Percentiles rank a stretch among this genome's conserved stretches.
Conservation (phyloP, 2,888 invertebrate genomes). For the Hyppa rectilinea region DNA sequence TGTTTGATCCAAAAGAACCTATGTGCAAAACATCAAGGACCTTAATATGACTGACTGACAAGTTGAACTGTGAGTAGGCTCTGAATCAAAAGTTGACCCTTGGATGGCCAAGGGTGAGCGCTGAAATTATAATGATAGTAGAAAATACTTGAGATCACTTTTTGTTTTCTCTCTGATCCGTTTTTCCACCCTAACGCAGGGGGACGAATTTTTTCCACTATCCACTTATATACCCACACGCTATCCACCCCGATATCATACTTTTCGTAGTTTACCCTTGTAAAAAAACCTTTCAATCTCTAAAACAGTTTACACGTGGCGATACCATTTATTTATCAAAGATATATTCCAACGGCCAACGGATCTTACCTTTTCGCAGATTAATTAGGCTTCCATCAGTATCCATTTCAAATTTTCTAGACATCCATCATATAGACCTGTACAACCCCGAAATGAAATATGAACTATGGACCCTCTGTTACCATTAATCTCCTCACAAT, state of each 20-base stretch:
- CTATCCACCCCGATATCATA: neutral
- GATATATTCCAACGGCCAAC: neutral
- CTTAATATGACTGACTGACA: too few relatives aligned
- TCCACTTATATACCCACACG: too few relatives aligned
- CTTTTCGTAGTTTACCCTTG: neutral
- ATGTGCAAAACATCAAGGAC: too few relatives aligned
- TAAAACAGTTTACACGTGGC: neutral
- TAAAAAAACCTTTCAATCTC: neutral
- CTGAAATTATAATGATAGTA: neutral
- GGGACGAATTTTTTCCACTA: neutral
- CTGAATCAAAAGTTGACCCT: neutral
- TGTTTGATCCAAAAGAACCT: neutral
- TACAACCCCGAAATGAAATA: constrained; percentile 48
- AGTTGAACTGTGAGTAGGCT: too few relatives aligned
- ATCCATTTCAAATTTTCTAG: constrained; percentile 30
- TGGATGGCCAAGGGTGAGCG: neutral
- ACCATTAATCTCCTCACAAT: constrained; percentile 46
- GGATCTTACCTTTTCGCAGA: constrained; percentile 9
- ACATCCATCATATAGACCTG: constrained; percentile 23
- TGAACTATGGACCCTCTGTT: constrained; percentile 33
- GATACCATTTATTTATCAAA: neutral
- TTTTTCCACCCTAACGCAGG: too few relatives aligned
- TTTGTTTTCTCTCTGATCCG: neutral
- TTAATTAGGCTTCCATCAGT: constrained; percentile 33
- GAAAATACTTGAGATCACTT: neutral